Evolutionary conservation across 1,140 invertebrate species (phyloP), one percentile per base, ranked within the genome.

Genomic region (Melitaea cinxia): DNA sequence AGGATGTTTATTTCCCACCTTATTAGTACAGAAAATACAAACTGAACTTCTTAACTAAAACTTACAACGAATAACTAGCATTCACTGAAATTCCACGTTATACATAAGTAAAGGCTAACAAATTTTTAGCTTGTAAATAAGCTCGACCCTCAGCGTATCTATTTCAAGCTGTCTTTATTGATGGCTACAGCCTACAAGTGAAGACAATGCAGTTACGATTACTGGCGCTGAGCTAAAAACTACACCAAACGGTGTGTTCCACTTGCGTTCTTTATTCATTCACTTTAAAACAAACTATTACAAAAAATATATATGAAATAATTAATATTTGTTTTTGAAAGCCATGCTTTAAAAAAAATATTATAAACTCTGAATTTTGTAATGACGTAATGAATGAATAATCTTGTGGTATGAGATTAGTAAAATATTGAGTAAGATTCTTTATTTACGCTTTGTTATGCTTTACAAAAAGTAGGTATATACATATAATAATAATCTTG

Each of bases 141-240:
- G 37, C 17, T 37, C n/a, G n/a, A 10, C 17, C 15, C 17, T 19
- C 42, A 17, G 19, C 42, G 42, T 33, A 33, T 47, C 14, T 7
- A 42, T 9, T 15, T 19, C 15, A 17, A 17, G 42, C 23, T 23
- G n/a, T 47, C 42, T 47, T 45, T 47, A 23, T 47, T 23, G 12
- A 47, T 47, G 42, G 42, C 19, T 47, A 47, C 42, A 23, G 42
- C 19, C 19, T 47, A 47, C 42, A 23, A 47, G 37, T 17, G 19
- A 47, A 47, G 23, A 47, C 42, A 47, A 47, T 47, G 19, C 42
- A 23, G 42, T 7, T 47, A 10, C 17, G 42, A 47, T 47, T 47
- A 47, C 42, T 47, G n/a, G 42, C 17, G 15, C 39, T 47, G 2
- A 47, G 21, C 23, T 47, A 47, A 47, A 47, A 47, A 47, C 42